Base-by-base conservation (phyloP, 1,140 invertebrate species). In the Hydropsyche tenuis region DNA sequence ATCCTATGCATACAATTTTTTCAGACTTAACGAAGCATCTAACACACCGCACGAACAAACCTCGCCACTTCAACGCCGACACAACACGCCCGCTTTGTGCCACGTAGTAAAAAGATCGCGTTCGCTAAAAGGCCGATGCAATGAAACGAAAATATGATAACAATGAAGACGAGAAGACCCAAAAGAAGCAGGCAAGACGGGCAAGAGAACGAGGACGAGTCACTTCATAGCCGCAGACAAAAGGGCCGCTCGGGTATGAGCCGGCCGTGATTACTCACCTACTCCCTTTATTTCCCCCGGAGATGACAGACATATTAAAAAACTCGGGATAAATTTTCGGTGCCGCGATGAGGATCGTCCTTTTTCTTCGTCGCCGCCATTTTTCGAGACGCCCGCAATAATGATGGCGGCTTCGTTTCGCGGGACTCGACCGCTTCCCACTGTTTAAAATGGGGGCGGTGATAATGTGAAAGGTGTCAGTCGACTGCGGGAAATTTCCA, bases 281-380 rank as follows among this genome's bases (percentile, higher is more conserved):
- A 69, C 64, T 72, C 72, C 71, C 74, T 73, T 64, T 71, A 72
- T 75, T 75, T 73, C 70, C 70, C 43, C 66, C 30, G 48, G 66
- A 72, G 65, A 75, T 75, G 74, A 75, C 74, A 75, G 74, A 75
- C 74, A 75, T 75, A 75, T 75, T 75, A 75, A 75, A 75, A 75
- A 75, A 73, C 43, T 72, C 74, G 18, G 70, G 70, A 73, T 75
- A 64, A 72, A 75, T 75, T 75, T 37, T 70, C 43, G 53, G 73
- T 37, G 66, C n/a, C 69, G 56, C 11, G 65, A 46, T 20, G 45
- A 23, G 45, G 22, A 43, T 16, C 46, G 46, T 14, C 46, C 30
- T 37, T 37, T 37, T 37, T 4, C 30, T 37, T 9, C 30, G 30
- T 9, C 3, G 56, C 12, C 56, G 4, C 56, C 22, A 18, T 60